Base-by-base conservation (phyloP, 2,888 invertebrate genomes). In the Eupithecia dodoneata region DNA sequence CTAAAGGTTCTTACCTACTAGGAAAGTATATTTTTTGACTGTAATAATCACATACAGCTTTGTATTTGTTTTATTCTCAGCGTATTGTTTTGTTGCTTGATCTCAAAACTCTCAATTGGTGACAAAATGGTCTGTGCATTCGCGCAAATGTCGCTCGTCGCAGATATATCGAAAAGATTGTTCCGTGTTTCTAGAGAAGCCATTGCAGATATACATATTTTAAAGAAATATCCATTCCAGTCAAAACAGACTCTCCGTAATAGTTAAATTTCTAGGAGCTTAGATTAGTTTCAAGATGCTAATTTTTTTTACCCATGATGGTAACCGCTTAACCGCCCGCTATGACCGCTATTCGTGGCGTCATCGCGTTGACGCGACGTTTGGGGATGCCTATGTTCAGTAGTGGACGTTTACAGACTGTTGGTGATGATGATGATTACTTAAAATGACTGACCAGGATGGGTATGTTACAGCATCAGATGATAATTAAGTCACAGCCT, bases 71-170 rank as follows among this genome's bases (percentile, higher is more conserved):
- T 15, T n/a, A n/a, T 59, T 7, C 18, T 18, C 18, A 5, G 59
- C 30, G 30, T 30, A 12, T 59, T 18, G 30, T 63, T 63, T 63
- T 63, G 41, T 65, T 41, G 80, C 75, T 76, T 79, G 80, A 49
- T 52, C 30, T 71, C 71, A 78, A 80, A 82, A 82, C 83, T 84
- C 83, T 84, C 81, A 83, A 86, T 83, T 81, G 83, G 81, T 82
- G 82, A 83, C 75, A 84, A 82, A 83, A 82, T 83, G 81, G 83
- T 80, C 80, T 80, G 84, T 80, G 77, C 81, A 82, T 83, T 86
- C 80, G 80, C 83, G 83, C 82, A 90, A 90, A 91, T 90, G 89
- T 86, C 90, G 87, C 83, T 52, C 45, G 44, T 63, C 30, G n/a
- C 59, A 74, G 49, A 74, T 72, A n/a, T 18, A 72, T 45, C 15